Percentiles rank a stretch among this genome's conserved stretches.
phyloP scores from a whole-genome alignment of 2,797 vertebrate genomes.

The Passerculus sandwichensis region DNA sequence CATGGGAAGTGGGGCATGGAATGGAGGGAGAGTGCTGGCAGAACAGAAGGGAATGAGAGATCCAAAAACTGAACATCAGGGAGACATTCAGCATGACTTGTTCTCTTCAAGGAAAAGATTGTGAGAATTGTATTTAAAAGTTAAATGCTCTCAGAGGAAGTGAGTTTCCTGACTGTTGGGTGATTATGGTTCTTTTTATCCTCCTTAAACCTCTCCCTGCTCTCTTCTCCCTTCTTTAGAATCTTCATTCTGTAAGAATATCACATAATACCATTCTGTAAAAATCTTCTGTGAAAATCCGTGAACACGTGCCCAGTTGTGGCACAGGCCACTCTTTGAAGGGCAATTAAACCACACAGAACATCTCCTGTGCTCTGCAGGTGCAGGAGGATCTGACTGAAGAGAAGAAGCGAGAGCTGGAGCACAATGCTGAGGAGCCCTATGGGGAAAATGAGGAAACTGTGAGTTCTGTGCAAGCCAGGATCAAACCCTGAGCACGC shows the following conservation, averaged over 20 bases:
- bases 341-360: background rate
- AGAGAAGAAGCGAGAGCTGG: slow-evolving; percentile 83
- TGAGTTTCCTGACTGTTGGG: background rate
- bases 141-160: background rate
- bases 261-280: background rate
- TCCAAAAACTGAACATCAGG: background rate
- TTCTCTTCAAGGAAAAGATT: background rate
- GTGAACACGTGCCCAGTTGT: background rate
- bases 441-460: slow-evolving; percentile 90
- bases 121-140: background rate
- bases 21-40: background rate
- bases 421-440: slow-evolving; percentile 86
- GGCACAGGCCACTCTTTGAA: background rate
- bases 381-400: slow-evolving; percentile 91
- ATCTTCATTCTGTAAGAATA: background rate
- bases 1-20: fast-evolving
- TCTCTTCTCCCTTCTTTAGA: background rate
- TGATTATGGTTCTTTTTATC: background rate
- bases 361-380: slow-evolving; percentile 70
- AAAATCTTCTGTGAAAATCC: fast-evolving
- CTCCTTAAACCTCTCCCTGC: background rate
- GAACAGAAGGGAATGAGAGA: background rate
- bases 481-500: background rate
- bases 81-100: background rate
- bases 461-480: slow-evolving; percentile 69